These are phyloP conservation scores for Melanogrammus aeglefinus DNA, from an alignment of 2,797 vertebrate genomes.

Conservation along the genomic window DNA sequence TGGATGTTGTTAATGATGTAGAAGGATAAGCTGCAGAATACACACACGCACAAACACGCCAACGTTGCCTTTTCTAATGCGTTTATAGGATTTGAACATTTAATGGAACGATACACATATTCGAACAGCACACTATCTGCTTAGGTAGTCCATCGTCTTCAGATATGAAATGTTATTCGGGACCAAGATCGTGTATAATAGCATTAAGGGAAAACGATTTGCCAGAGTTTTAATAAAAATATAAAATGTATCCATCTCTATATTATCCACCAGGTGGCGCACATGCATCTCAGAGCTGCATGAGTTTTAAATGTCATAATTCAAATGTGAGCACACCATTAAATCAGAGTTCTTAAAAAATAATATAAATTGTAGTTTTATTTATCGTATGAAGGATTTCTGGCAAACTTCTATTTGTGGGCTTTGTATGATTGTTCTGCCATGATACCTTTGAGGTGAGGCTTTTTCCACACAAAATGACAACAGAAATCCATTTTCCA, in stretches of 20 bases:
- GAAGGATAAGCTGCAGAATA: conserved; percentile 32
- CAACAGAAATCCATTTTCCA: neutral
- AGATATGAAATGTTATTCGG: neutral
- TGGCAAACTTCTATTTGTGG: neutral
- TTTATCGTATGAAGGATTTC: neutral
- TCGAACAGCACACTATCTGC: neutral
- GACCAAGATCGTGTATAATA: neutral
- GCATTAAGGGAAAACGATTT: neutral
- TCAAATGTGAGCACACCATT: neutral
- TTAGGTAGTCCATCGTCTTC: neutral
- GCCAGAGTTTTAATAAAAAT: neutral
- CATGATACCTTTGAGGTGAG: neutral
- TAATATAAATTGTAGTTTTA: neutral
- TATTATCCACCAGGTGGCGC: neutral
- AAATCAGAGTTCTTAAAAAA: neutral
- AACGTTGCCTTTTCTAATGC: neutral
- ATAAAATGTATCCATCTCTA: no score
- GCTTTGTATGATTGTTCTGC: neutral
- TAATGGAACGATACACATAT: neutral
- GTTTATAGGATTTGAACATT: neutral
- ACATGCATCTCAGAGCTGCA: neutral
- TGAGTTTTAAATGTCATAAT: neutral
- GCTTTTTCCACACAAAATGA: neutral
- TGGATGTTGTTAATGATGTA: conserved; percentile 53
- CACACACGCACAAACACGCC: neutral